Percentiles rank a stretch among this genome's conserved stretches.
phyloP scores from a whole-genome alignment of 2,797 vertebrate genomes.

The Rhinoraja longicauda region DNA sequence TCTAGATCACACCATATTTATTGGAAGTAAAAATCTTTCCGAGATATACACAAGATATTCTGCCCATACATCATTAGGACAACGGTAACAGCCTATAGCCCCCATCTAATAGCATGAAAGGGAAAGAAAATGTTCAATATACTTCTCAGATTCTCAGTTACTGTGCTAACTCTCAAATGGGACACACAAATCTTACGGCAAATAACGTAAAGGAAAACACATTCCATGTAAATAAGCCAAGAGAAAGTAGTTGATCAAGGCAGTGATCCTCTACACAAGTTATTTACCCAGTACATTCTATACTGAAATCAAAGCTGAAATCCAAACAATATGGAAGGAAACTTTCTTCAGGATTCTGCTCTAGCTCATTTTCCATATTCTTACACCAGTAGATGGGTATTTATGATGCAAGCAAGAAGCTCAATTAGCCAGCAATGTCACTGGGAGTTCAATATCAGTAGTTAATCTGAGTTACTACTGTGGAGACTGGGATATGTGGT shows the following conservation, averaged over 20 bases:
- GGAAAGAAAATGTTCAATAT: background rate
- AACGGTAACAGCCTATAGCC: background rate
- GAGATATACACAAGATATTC: background rate
- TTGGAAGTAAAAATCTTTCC: background rate
- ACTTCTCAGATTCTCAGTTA: too few species aligned
- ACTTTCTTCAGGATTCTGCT: background rate
- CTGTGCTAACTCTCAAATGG: background rate
- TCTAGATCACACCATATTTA: background rate
- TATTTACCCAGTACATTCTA: background rate
- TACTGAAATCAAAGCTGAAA: background rate
- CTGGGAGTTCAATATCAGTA: background rate
- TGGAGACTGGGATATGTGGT: background rate
- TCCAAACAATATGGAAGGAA: background rate
- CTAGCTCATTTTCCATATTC: background rate
- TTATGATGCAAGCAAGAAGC: background rate
- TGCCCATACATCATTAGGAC: background rate
- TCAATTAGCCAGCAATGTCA: background rate
- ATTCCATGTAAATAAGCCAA: background rate
- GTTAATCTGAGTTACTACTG: background rate
- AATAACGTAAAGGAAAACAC: background rate
- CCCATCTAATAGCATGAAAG: background rate
- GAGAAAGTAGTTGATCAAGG: background rate
- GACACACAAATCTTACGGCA: background rate
- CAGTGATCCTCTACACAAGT: background rate
- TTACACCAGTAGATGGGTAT: background rate